These are phyloP conservation scores for Ibycter americanus DNA, from an alignment of 2,797 vertebrate genomes.

Conservation along the genomic window DNA sequence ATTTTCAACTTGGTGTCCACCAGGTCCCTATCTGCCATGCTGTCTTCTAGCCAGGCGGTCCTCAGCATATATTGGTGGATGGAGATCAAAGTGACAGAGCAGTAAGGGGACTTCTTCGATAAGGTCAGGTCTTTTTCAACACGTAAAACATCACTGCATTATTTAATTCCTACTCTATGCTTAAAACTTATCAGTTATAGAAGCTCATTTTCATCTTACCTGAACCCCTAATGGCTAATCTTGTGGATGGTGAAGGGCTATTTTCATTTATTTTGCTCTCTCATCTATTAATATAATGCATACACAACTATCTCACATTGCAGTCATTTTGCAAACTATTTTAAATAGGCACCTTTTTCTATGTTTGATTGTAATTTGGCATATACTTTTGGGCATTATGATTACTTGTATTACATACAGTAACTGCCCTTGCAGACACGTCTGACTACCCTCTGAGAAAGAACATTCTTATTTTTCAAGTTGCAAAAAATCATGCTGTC, in stretches of 20 bases:
- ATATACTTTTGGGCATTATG: not conserved
- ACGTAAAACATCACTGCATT: not conserved
- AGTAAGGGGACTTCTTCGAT: not conserved
- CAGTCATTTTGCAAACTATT: not conserved
- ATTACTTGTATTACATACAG: not conserved
- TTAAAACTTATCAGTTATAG: not conserved
- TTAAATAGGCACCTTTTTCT: not conserved
- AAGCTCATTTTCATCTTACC: conserved; percentile 1
- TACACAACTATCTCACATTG: not conserved
- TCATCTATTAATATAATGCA: not conserved
- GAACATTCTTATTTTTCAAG: not conserved
- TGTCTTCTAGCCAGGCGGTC: not conserved
- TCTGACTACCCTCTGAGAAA: not conserved
- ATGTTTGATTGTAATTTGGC: not conserved
- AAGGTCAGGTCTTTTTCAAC: not conserved
- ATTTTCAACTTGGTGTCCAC: not conserved
- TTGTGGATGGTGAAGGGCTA: not conserved
- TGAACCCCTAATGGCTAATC: not conserved
- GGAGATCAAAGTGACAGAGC: not conserved
- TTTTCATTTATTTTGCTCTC: not conserved
- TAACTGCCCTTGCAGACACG: not conserved
- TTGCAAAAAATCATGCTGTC: conserved; percentile 7
- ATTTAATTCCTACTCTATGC: not conserved
- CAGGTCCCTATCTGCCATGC: not conserved
- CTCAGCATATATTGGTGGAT: not conserved